Base-by-base conservation (phyloP, 2,888 invertebrate genomes). In the Spilarctia lutea region DNA sequence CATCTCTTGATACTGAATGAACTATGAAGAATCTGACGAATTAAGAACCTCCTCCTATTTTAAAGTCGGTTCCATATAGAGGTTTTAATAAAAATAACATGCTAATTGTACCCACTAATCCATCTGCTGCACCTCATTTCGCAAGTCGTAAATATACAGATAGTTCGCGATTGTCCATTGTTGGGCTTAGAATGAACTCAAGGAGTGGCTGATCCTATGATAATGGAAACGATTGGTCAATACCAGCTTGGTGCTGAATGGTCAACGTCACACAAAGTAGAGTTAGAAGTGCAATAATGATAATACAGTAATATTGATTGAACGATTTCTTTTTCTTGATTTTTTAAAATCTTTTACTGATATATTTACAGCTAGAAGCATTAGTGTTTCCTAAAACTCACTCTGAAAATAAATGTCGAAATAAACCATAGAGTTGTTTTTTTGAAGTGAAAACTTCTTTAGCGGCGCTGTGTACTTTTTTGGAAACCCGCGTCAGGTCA, bases 201-300 rank as follows among this genome's bases (percentile, higher is more conserved):
- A 85, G 85, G 85, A 81, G 86, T 74, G 85, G 85, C 72, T 81
- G 79, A 84, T 81, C 85, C 85, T 79, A 76, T 71, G 76, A 84
- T 78, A 84, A 83, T 83, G 71, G 75, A 76, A 74, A 72, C 71
- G 80, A n/a, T 83, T 80, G 77, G 78, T 77, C 67, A 77, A 74
- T 81, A 74, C 45, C 60, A 77, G 78, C 68, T 84, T 83, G 75
- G 72, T 76, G 72, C 66, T 81, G 69, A 84, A 84, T 75, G 72
- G 73, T 7, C 33, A 65, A 7, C n/a, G 45, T 65, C 66, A 79
- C 71, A 80, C 80, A 79, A 74, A 74, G 68, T 66, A 42, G 30
- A n/a, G 73, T 68, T 73, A 68, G 68, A 27, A 67, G 18, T 60
- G 56, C 20, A 63, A 70, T 13, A 24, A 71, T 60, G 39, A 2